Evolutionary conservation across 2,113 vertebrate species (phyloP).

Genomic region (Misgurnus anguillicaudatus): DNA sequence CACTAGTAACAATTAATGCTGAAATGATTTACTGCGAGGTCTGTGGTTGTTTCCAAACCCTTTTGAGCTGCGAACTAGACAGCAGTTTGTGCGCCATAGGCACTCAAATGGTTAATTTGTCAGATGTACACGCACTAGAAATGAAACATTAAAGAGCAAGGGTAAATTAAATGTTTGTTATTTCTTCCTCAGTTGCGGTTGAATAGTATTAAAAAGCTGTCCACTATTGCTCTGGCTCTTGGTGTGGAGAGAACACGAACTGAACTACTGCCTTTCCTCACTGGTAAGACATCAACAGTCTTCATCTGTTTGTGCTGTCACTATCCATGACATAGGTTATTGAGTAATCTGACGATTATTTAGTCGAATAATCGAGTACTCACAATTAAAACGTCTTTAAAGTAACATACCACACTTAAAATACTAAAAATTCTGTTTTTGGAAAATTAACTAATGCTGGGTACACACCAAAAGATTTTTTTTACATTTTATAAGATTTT

Average conservation of each 20-base stretch:
- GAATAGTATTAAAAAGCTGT: constrained; percentile 91
- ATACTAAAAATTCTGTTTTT: too few relatives aligned
- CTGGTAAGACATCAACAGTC: constrained; percentile 70
- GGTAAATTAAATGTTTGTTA: not conserved
- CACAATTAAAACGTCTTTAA: too few relatives aligned
- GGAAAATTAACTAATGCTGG: too few relatives aligned
- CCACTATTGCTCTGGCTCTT: constrained; percentile 87
- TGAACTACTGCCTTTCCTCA: constrained; percentile 88
- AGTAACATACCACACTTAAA: too few relatives aligned
- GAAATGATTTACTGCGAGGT: not conserved
- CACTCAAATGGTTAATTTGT: too few relatives aligned
- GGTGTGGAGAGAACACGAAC: constrained; percentile 89
- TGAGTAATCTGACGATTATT: too few relatives aligned
- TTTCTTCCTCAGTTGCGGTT: constrained; percentile 77
- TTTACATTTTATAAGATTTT: too few relatives aligned
- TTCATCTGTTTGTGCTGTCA: not conserved
- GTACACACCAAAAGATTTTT: too few relatives aligned
- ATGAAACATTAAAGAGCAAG: too few relatives aligned
- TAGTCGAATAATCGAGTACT: too few relatives aligned
- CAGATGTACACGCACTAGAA: too few relatives aligned
- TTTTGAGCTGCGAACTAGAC: not conserved
- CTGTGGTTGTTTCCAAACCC: not conserved
- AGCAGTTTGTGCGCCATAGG: not conserved
- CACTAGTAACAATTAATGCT: not conserved
- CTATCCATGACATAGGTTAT: too few relatives aligned